Conservation (phyloP, 2,888 invertebrate species). For the Euplexia lucipara region DNA sequence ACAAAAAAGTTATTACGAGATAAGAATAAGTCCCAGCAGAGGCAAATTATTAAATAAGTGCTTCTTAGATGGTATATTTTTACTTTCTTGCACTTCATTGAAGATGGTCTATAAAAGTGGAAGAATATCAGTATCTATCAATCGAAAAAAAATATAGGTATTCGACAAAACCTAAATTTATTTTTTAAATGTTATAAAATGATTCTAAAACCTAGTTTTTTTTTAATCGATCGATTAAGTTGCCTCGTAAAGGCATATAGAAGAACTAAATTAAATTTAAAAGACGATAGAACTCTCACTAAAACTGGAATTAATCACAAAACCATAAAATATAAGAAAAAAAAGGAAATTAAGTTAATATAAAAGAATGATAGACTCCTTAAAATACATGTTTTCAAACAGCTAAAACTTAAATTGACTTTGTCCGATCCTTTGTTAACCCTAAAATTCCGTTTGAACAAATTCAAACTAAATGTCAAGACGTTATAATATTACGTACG, state of each 20-base stretch:
- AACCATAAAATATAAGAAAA: neutral
- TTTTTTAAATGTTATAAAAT: too few species aligned
- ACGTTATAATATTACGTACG: conserved; percentile 32
- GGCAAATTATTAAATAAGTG: too few species aligned
- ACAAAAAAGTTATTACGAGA: neutral
- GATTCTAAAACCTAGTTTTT: too few species aligned
- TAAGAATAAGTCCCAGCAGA: neutral
- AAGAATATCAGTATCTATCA: neutral
- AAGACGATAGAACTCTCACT: neutral
- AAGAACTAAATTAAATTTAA: too few species aligned
- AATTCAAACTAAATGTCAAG: conserved; percentile 41
- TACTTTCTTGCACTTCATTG: neutral
- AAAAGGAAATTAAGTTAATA: neutral
- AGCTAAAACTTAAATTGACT: conserved; percentile 7
- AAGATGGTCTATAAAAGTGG: too few species aligned
- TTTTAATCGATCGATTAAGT: too few species aligned
- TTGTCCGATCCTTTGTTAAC: neutral
- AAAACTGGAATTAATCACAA: neutral
- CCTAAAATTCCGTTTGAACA: conserved; percentile 20
- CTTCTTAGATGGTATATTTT: too few species aligned
- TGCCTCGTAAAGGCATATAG: too few species aligned
- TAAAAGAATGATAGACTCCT: neutral
- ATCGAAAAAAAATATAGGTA: neutral
- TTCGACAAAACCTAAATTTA: neutral
- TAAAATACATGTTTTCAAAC: neutral